Percentiles rank a stretch among this genome's conserved stretches.
phyloP scores from a whole-genome alignment of 2,797 vertebrate genomes.

The Linurgus olivaceus region DNA sequence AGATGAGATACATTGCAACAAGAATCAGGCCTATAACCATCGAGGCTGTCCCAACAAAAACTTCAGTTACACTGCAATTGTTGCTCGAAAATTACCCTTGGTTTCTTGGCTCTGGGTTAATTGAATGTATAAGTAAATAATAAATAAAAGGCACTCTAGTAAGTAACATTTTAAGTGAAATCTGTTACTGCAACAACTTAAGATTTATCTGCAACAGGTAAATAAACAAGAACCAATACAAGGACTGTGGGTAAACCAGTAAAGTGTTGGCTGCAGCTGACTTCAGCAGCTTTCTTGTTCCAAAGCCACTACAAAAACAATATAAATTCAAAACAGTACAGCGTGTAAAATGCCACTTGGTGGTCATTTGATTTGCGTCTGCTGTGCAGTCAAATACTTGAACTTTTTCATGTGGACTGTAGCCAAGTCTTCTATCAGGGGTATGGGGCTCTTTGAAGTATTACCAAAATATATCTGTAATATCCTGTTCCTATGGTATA shows the following conservation, averaged over 20 bases:
- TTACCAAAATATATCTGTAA: background rate
- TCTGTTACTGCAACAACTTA: background rate
- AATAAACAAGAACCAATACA: background rate
- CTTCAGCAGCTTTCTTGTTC: background rate
- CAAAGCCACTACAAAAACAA: background rate
- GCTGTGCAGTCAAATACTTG: background rate
- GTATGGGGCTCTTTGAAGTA: background rate
- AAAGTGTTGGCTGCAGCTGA: background rate
- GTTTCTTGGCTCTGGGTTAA: background rate
- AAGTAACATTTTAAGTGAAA: background rate
- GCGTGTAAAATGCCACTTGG: background rate
- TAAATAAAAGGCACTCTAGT: background rate
- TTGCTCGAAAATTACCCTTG: background rate
- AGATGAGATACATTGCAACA: background rate
- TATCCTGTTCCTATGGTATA: background rate
- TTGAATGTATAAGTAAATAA: background rate
- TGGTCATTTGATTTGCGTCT: background rate
- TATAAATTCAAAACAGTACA: background rate
- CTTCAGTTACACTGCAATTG: background rate
- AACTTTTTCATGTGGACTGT: background rate
- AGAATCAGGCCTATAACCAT: background rate
- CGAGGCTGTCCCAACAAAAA: background rate
- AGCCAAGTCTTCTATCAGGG: background rate
- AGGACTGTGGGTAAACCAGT: background rate
- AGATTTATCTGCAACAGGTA: background rate